Evolutionary conservation across 2,797 vertebrate species (phyloP), one percentile per base, ranked within the genome.

Genomic region (Sebastes paucispinis): DNA sequence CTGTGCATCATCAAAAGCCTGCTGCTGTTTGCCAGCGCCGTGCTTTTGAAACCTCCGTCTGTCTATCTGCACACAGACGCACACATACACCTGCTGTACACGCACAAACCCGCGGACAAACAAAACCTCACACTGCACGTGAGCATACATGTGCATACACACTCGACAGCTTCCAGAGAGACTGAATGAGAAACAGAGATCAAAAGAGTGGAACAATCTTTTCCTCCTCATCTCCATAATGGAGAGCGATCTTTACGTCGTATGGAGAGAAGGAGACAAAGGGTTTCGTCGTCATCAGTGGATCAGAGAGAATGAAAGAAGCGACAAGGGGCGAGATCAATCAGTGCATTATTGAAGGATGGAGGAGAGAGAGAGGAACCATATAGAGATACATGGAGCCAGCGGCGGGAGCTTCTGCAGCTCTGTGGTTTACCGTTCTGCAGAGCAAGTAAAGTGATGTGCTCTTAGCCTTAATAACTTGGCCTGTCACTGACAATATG

Each of bases 381-480:
- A 65, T 22, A 39, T 43, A 66, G 34, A 72, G 55, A 77, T 2
- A 36, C 64, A 80, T 69, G 68, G 69, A 74, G 47, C 50, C 43
- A 52, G 52, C 63, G 65, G 75, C 66, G 65, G 75, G 68, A 57
- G 75, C 72, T 34, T 75, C 77, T 65, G 68, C 54, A 74, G 64
- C 75, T 80, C 73, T 18, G 72, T 66, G 85, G 79, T 83, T 86
- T 86, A 83, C n/a, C 24, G 69, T 84, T 91, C 81, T 84, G 70
- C 81, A 73, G 77, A 86, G 83, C 74, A 65, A 86, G 87, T 80
- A 73, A 84, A 93, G 77, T 85, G 85, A 88, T 72, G 83, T n/a
- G 76, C 82, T 87, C 83, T 87, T 87, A 87, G 87, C 88, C 82
- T 85, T 92, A 88, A 90, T 92, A 91, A 92, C 88, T 91, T 71